Evolutionary conservation across 2,888 invertebrate species (phyloP), one percentile per base, ranked within the genome.

Genomic region (Sesia bembeciformis): DNA sequence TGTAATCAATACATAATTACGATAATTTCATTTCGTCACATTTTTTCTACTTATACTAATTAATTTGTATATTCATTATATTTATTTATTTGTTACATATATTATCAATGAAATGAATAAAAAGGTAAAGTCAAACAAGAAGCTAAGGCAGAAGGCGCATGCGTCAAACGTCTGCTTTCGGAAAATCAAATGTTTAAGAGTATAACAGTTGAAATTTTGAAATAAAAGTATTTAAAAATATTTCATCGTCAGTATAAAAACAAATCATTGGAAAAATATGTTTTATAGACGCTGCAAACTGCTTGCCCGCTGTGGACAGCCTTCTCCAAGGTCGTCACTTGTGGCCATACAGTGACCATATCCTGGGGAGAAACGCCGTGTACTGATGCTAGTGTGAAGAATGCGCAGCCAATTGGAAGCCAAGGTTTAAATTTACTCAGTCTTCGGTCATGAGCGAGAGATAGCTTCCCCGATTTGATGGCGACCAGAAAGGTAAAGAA

Each of bases 401-500:
- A 83, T 0, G 73, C 57, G 53, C 88, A 88, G 3, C 58, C 65
- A 59, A 74, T 0, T 57, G 77, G 52, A 2, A 66, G 8, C 63
- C 67, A 58, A 5, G 75, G 70, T 40, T 74, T 76, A 58, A 65
- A 76, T 0, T 81, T 81, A 40, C 76, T 80, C 58, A 94, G 90
- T 60, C 93, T 88, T 4, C 79, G 78, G 38, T 91, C 92, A 63
- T 93, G 92, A 3, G 86, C 81, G 50, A 93, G 71, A 4, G 76
- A 81, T 5, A 93, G 79, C 0, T 90, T 84, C 3, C 93, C 68
- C 2, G 59, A 58, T 52, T 84, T 82, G 58, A 90, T 87, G 0
- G 93, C 92, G 2, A 94, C 92, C 4, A 94, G 79, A 8, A 94
- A 93, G 0, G 94, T 94, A n/a, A 93, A 86, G 70, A 91, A 94